These are phyloP conservation scores for Caranx ignobilis DNA, from an alignment of 2,113 vertebrate genomes.

Conservation along the genomic window DNA sequence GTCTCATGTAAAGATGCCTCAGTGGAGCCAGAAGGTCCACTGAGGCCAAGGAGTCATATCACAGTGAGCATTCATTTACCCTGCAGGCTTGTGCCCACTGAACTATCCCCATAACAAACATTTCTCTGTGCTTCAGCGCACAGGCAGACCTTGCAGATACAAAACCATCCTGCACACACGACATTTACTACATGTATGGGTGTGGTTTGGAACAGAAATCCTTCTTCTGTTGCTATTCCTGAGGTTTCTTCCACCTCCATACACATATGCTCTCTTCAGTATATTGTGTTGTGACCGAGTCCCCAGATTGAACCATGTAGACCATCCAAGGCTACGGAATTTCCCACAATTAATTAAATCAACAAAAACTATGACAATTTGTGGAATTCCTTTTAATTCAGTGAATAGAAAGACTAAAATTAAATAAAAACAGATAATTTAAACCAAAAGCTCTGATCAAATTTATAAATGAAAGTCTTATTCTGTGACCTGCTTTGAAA, in stretches of 20 bases:
- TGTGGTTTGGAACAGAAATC: neutral
- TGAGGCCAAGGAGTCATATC: neutral
- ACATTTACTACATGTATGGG: no score
- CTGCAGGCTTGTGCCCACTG: no score
- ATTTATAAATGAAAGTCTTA: neutral
- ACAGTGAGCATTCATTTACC: neutral
- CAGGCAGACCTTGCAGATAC: neutral
- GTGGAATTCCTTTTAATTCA: no score
- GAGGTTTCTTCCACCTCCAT: neutral
- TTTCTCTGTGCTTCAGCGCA: neutral
- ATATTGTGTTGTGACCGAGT: no score
- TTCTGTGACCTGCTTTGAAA: no score
- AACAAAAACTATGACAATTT: neutral
- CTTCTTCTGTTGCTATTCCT: neutral
- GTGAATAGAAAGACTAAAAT: no score
- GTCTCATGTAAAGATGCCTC: neutral
- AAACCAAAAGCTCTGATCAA: neutral
- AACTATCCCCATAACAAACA: no score
- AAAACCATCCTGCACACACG: no score
- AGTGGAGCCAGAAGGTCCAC: neutral
- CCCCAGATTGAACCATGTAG: no score
- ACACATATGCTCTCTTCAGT: no score
- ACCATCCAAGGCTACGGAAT: neutral
- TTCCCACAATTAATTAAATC: neutral
- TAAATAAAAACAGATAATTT: no score